Evolutionary conservation across 2,113 vertebrate genomes (phyloP), one percentile per base, ranked within the genome.

Genomic region (Galemys pyrenaicus): DNA sequence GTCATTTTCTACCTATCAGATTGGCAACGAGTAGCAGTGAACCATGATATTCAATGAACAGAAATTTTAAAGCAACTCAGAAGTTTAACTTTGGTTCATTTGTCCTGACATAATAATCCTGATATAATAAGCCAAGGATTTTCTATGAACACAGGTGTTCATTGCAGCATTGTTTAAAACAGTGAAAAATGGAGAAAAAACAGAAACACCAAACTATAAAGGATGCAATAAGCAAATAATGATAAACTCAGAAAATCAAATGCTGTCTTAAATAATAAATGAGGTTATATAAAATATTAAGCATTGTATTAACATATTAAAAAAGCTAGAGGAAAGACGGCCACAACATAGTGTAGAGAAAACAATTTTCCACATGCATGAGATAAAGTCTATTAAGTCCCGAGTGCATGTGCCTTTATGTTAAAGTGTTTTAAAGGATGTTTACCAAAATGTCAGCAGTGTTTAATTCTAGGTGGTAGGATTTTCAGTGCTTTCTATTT

Each of bases 1-100:
- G 65, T 74, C 79, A 28, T 51, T 92, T 94, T 44, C 58, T 11
- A 46, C 46, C 64, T 91, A 91, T 87, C 91, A 77, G 89, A 94
- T 75, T 35, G 60, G 86, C 82, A 54, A 16, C 58, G 81, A 41
- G 26, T 35, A 51, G 49, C 71, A 19, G 32, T 20, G 2, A 4
- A 10, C 32, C 24, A 1, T 6, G 28, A 22, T 2, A 28, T 12
- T 90, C 67, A 6, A 58, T 20, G 49, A 35, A 39, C 39, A 67
- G 74, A 37, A 20, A 87, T 78, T 51, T 20, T 70, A 64, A 92
- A 58, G 32, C 49, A 62, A 58, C 12, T 1, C 51, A 46, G 71
- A 86, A 85, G 71, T 77, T 37, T 64, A 54, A 85, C 3, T 58
- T 24, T 39, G 54, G 75, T 32, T 6, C 35, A 9, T 82, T 75